phyloP scores from a whole-genome alignment of 2,797 vertebrate genomes.

The Galaxias olidus region DNA sequence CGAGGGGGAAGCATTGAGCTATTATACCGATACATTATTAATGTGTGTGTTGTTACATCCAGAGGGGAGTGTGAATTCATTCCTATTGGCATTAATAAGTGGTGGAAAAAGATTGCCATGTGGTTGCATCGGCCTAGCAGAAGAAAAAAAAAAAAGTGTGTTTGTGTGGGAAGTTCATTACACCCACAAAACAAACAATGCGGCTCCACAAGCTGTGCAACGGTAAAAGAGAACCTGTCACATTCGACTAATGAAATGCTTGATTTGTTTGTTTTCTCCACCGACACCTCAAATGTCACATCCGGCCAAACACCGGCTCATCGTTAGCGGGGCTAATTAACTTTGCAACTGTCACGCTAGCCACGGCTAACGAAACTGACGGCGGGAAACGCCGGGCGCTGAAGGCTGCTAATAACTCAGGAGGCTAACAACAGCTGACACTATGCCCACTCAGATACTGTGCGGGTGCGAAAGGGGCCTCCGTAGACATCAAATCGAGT shows the following conservation, averaged over 20 bases:
- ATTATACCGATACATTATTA: conserved; percentile 64
- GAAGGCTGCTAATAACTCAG: conserved; percentile 90
- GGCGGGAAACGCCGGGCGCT: conserved; percentile 77
- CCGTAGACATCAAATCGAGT: conserved; percentile 92
- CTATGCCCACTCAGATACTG: conserved; percentile 82
- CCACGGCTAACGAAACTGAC: conserved; percentile 82
- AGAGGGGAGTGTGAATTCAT: conserved; percentile 34
- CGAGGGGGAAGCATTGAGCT: conserved; percentile 52
- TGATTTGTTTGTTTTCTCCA: conserved; percentile 66
- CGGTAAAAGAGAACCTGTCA: conserved; percentile 60
- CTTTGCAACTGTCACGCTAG: conserved; percentile 72
- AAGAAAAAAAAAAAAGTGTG: neutral
- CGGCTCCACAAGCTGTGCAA: conserved; percentile 27
- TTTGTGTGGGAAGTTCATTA: conserved; percentile 41
- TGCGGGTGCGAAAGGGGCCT: conserved; percentile 74
- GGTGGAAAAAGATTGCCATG: conserved; percentile 42
- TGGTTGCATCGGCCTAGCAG: conserved; percentile 39
- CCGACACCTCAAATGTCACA: conserved; percentile 68
- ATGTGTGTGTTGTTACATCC: conserved; percentile 54
- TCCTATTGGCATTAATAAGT: conserved; percentile 55
- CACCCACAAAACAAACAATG: conserved; percentile 45
- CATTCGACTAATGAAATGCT: conserved; percentile 67
- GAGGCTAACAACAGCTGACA: conserved; percentile 85
- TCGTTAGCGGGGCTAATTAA: conserved; percentile 80
- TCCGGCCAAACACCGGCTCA: conserved; percentile 83